Conservation (phyloP, 2,888 invertebrate species). For the Epinotia ramella region DNA sequence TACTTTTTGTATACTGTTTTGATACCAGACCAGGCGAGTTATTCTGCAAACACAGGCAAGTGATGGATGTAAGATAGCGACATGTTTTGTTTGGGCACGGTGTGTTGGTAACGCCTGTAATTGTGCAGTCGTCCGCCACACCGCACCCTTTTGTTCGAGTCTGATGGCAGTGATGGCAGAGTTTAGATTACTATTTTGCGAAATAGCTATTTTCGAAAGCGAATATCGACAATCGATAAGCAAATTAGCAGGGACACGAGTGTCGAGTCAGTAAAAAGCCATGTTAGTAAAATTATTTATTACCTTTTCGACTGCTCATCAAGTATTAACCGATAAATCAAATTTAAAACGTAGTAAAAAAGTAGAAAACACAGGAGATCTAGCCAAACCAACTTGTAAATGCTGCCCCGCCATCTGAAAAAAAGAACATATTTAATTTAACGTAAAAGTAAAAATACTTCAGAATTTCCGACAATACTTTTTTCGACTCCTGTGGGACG, state of each 20-base stretch:
- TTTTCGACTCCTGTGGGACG: no score
- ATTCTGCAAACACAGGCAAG: conserved; percentile 1
- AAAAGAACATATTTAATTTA: conserved; percentile 44
- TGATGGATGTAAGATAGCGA: conserved; percentile 8
- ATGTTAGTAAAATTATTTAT: conserved; percentile 55
- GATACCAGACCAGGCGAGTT: not conserved
- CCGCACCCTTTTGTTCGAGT: conserved; percentile 37
- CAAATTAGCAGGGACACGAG: conserved; percentile 37
- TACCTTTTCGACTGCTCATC: conserved; percentile 89
- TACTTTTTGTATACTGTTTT: conserved; percentile 3
- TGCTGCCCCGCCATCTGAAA: conserved; percentile 97
- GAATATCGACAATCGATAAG: not conserved
- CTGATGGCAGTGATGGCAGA: conserved; percentile 6
- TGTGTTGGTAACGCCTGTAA: not conserved
- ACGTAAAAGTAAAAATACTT: not conserved
- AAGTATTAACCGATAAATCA: conserved; percentile 90
- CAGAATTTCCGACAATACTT: no score
- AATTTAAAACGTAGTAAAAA: conserved; percentile 91
- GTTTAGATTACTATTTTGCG: conserved; percentile 18
- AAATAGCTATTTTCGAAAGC: conserved; percentile 9
- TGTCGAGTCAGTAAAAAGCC: conserved; percentile 1
- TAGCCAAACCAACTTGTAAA: conserved; percentile 97
- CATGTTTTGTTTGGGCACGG: conserved; percentile 34
- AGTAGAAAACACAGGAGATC: conserved; percentile 92
- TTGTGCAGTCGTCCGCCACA: conserved; percentile 34